Percentiles rank a stretch among this genome's conserved stretches.
Conservation (phyloP, 2,888 invertebrate genomes). For the Harmothoe impar region DNA sequence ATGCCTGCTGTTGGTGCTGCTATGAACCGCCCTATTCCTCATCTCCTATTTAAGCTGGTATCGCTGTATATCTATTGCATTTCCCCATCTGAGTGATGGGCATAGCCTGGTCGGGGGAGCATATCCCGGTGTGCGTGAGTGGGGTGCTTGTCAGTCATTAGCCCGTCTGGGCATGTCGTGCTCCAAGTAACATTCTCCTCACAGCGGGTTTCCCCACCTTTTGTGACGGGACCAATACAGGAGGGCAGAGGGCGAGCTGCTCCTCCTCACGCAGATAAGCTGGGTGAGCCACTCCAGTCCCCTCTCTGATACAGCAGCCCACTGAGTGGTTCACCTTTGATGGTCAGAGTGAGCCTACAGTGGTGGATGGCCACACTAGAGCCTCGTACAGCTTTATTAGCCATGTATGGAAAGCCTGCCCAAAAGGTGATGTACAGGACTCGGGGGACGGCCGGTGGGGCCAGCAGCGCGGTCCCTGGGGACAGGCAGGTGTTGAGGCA, state of each 20-base stretch:
- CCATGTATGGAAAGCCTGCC: background rate
- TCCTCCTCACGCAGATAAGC: constrained; percentile 14
- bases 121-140: too few species aligned
- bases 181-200: background rate
- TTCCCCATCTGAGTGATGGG: too few species aligned
- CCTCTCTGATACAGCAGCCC: background rate
- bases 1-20: too few species aligned
- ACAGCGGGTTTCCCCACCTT: background rate
- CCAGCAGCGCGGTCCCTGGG: background rate
- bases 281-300: background rate
- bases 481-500: constrained; percentile 21
- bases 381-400: constrained; percentile 7
- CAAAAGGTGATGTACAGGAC: constrained; percentile 35
- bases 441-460: background rate
- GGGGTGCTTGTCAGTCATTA: background rate
- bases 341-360: background rate
- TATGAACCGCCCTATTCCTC: too few species aligned
- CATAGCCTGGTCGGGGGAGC: too few species aligned
- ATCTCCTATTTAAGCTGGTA: too few species aligned
- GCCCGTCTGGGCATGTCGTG: constrained; percentile 7
- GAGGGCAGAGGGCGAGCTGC: background rate
- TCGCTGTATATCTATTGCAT: too few species aligned
- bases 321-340: background rate
- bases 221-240: constrained; percentile 11
- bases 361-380: background rate